A percentile compares a stretch with the other conserved stretches of the same genome.
Conservation (phyloP, 2,797 vertebrate genomes). For the Poeciliopsis infans region DNA sequence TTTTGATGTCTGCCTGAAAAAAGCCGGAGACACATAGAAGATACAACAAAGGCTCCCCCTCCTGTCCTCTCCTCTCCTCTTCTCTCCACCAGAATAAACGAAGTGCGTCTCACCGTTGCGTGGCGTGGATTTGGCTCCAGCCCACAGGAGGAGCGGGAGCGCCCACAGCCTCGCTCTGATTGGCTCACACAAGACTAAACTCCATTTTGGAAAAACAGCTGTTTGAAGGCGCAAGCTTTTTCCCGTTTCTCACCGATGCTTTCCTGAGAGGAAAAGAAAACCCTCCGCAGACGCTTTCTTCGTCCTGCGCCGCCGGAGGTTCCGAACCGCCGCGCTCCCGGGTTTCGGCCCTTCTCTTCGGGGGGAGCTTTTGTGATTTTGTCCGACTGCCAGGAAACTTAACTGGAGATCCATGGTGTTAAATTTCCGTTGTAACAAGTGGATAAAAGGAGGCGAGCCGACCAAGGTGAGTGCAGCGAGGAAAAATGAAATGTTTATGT, state of each 20-base stretch:
- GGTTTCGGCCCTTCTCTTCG: background rate
- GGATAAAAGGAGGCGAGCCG: constrained; percentile 72
- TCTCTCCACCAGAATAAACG: background rate
- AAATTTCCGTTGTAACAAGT: constrained; percentile 76
- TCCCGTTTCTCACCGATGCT: constrained; percentile 57
- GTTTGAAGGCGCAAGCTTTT: constrained; percentile 76
- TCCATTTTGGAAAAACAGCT: constrained; percentile 88
- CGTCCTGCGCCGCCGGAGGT: background rate
- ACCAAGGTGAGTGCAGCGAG: constrained; percentile 76
- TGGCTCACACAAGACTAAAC: constrained; percentile 75
- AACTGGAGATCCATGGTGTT: constrained; percentile 59
- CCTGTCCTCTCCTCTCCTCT: background rate
- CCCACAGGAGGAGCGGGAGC: constrained; percentile 68
- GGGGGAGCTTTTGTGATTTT: constrained; percentile 20
- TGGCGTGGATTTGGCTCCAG: constrained; percentile 46
- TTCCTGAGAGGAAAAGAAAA: background rate
- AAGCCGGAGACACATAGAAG: constrained; percentile 21
- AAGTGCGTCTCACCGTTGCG: constrained; percentile 27
- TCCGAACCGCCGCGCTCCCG: constrained; percentile 8
- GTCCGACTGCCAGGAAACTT: constrained; percentile 64
- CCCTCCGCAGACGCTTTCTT: background rate
- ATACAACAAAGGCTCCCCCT: background rate
- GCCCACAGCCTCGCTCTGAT: constrained; percentile 66
- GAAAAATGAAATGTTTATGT: background rate
- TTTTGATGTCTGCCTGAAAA: constrained; percentile 38